These are phyloP conservation scores for Zalophus californianus DNA, from an alignment of 2,797 vertebrate genomes.

Conservation along the genomic window DNA sequence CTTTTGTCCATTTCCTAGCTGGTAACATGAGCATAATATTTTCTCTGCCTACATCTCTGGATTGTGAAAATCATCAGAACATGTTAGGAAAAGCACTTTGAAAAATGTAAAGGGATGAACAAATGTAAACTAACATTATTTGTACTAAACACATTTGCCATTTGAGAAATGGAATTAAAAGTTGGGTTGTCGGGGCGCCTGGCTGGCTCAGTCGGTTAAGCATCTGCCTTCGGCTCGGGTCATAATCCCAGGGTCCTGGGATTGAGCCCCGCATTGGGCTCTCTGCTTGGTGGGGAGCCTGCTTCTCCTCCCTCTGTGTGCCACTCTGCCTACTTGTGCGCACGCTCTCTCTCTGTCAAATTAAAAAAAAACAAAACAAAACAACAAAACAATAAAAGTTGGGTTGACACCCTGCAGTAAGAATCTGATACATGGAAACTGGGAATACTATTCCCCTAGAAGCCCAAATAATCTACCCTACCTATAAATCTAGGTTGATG, in stretches of 20 bases:
- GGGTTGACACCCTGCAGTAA: not conserved
- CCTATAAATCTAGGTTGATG: not conserved
- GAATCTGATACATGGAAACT: not conserved
- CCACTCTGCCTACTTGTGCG: too few species aligned
- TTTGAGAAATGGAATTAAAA: constrained; percentile 1
- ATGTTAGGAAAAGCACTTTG: not conserved
- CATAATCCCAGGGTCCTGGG: too few species aligned
- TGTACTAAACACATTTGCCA: not conserved
- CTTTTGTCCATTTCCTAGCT: not conserved
- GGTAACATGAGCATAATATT: not conserved
- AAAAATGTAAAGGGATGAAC: not conserved
- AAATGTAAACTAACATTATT: not conserved
- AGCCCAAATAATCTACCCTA: not conserved
- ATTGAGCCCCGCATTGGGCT: too few species aligned
- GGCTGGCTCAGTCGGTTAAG: too few species aligned
- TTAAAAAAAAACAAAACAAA: too few species aligned
- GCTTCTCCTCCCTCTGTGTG: too few species aligned
- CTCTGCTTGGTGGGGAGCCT: too few species aligned
- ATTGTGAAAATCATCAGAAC: not conserved
- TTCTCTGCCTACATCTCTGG: not conserved
- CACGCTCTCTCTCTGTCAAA: too few species aligned
- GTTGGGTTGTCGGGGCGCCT: not conserved
- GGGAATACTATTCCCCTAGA: not conserved
- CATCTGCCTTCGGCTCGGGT: too few species aligned
- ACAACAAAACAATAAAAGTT: not conserved